These are phyloP conservation scores for Tetrax tetrax DNA, from an alignment of 2,113 vertebrate species.

Conservation along the genomic window DNA sequence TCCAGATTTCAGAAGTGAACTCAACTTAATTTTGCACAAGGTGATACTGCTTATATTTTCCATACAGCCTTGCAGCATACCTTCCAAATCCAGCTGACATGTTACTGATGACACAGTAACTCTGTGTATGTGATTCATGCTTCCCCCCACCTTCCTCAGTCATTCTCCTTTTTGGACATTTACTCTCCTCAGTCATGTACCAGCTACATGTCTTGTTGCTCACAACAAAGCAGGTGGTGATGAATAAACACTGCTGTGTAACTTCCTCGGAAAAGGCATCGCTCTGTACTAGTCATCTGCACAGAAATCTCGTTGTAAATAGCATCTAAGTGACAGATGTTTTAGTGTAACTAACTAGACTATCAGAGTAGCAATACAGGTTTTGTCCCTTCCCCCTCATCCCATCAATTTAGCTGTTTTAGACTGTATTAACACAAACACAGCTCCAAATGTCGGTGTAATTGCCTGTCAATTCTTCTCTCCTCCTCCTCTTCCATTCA, in stretches of 20 bases:
- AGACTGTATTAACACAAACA: background rate
- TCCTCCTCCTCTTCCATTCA: background rate
- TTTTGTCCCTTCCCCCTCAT: background rate
- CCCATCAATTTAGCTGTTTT: background rate
- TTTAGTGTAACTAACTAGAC: background rate
- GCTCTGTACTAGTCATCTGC: background rate
- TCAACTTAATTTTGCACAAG: background rate
- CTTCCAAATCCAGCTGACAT: background rate
- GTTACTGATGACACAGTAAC: background rate
- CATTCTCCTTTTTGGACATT: background rate
- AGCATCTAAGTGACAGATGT: background rate
- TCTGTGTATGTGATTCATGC: background rate
- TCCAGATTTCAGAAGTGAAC: background rate
- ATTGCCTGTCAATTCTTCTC: background rate
- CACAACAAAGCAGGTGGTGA: background rate
- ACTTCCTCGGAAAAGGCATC: background rate
- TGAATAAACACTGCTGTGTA: background rate
- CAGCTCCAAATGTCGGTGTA: background rate
- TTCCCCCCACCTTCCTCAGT: background rate
- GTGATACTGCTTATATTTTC: background rate
- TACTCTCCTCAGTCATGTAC: background rate
- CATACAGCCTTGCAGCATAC: background rate
- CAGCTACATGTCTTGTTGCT: background rate
- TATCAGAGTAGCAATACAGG: background rate
- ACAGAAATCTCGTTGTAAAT: background rate